These are phyloP conservation scores for Loris lydekkerianus DNA, from an alignment of 2,797 vertebrate species.

Conservation along the genomic window DNA sequence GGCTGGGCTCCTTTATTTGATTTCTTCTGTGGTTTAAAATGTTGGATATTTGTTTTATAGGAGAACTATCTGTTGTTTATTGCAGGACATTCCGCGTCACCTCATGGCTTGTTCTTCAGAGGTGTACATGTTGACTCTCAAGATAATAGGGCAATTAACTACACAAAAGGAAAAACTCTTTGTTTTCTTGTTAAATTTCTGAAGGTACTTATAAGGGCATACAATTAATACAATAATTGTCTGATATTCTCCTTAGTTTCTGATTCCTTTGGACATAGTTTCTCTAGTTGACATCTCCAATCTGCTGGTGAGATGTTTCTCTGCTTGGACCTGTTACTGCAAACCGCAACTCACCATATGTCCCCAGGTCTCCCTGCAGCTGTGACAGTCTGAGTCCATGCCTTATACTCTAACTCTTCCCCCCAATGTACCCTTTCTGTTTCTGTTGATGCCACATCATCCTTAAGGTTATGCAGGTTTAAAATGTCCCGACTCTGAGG, in stretches of 20 bases:
- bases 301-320: neutral
- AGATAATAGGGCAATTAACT: neutral
- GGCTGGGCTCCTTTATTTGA: slow-evolving; percentile 27
- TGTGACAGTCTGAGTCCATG: neutral
- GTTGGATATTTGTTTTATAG: slow-evolving; percentile 20
- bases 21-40: slow-evolving; percentile 49
- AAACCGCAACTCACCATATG: neutral
- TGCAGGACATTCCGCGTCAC: neutral
- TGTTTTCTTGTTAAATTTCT: slow-evolving; percentile 60
- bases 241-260: neutral
- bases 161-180: neutral
- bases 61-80: slow-evolving; percentile 43
- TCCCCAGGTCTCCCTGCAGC: neutral
- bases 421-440: neutral
- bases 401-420: neutral
- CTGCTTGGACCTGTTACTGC: neutral
- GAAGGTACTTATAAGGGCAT: neutral
- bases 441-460: neutral
- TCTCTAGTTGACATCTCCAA: neutral
- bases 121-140: neutral
- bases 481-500: neutral
- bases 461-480: neutral
- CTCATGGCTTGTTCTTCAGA: slow-evolving; percentile 12
- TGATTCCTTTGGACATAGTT: neutral
- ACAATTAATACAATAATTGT: neutral